These are phyloP conservation scores for Eremophila alpestris DNA, from an alignment of 2,797 vertebrate species.

Conservation along the genomic window DNA sequence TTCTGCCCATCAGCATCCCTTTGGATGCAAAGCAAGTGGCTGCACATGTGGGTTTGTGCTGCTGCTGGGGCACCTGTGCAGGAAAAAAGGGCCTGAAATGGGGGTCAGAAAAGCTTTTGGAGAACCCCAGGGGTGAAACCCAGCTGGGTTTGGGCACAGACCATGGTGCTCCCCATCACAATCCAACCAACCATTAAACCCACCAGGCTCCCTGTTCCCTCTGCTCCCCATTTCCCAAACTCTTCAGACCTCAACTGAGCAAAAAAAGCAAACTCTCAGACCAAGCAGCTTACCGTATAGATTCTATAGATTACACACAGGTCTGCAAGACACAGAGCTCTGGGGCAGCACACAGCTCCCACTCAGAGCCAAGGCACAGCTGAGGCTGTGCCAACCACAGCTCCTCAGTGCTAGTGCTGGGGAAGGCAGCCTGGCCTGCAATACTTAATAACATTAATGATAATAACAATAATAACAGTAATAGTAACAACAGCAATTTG, in stretches of 20 bases:
- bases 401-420: background rate
- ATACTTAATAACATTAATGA: background rate
- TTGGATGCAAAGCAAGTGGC: background rate
- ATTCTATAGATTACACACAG: fast-evolving
- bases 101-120: background rate
- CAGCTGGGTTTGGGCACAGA: fast-evolving
- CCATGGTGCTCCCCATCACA: background rate
- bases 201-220: background rate
- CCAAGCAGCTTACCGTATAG: background rate
- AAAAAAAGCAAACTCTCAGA: background rate
- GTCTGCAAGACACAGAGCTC: background rate
- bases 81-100: background rate
- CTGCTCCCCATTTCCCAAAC: background rate
- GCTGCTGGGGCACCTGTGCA: background rate
- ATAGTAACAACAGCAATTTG: background rate
- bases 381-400: background rate
- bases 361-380: fast-evolving
- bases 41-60: background rate
- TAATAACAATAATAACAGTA: background rate
- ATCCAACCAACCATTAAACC: background rate
- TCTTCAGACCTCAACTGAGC: background rate
- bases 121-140: background rate
- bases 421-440: background rate
- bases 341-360: no score
- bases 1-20: background rate